Percentiles rank a stretch among this genome's conserved stretches.
Evolutionary conservation across 2,797 vertebrate species (phyloP).

Genomic region (Vultur gryphus): DNA sequence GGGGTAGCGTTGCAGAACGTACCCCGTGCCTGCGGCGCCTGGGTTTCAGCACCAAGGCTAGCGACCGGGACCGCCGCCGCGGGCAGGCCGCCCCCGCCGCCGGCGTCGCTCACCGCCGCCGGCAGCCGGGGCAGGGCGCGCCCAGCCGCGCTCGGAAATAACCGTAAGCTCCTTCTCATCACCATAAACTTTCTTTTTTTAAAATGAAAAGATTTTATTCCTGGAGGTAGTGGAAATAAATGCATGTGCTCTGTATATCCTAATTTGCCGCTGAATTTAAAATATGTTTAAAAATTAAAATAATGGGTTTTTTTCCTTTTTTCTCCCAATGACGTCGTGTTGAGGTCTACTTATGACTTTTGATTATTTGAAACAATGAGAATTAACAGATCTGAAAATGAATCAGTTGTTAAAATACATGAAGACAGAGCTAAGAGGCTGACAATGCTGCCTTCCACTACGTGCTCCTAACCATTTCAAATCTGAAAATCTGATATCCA

Average conservation of each 20-base stretch:
- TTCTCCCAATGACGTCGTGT: fast-evolving
- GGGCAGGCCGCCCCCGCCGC: too few species aligned
- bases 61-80: not conserved
- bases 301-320: not conserved
- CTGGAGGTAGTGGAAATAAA: fast-evolving
- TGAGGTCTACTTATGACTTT: not conserved
- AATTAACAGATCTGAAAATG: not conserved
- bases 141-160: fast-evolving
- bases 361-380: not conserved
- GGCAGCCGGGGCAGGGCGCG: too few species aligned
- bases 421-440: not conserved
- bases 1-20: too few species aligned
- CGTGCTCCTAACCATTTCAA: fast-evolving
- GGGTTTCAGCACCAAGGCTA: constrained; percentile 70
- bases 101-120: too few species aligned
- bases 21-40: not conserved
- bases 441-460: not conserved
- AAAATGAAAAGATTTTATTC: not conserved
- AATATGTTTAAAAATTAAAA: not conserved
- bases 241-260: fast-evolving
- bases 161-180: fast-evolving
- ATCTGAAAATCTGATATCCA: not conserved
- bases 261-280: not conserved
- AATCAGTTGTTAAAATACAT: not conserved
- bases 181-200: not conserved